These are phyloP conservation scores for Lordiphosa stackelbergi DNA, from an alignment of 1,140 invertebrate species.

Conservation along the genomic window DNA sequence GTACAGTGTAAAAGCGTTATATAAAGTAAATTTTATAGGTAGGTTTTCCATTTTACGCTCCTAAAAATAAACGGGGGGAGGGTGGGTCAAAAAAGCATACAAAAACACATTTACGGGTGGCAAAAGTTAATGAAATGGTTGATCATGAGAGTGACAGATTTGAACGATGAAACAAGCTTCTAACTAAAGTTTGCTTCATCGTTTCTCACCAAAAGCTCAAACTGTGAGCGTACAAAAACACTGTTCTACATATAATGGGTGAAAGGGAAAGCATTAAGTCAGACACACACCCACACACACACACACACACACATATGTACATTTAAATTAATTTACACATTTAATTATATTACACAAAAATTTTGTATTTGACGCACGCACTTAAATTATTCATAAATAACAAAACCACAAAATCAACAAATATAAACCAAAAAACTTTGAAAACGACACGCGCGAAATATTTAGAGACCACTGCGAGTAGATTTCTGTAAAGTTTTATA, in stretches of 20 bases:
- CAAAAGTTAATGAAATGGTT: no score
- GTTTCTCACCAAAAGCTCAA: no score
- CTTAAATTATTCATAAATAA: conserved; percentile 40
- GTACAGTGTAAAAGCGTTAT: conserved; percentile 71
- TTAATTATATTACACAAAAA: conserved; percentile 35
- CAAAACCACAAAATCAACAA: conserved; percentile 16
- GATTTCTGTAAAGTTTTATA: conserved; percentile 2
- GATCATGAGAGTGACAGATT: no score
- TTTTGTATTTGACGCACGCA: conserved; percentile 17
- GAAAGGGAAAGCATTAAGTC: no score
- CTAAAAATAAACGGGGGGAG: no score
- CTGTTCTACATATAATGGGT: no score
- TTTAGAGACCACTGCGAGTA: no score
- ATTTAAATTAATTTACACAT: conserved; percentile 25
- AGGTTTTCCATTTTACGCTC: background rate
- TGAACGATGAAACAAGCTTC: no score
- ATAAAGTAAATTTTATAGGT: conserved; percentile 5
- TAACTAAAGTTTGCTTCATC: no score
- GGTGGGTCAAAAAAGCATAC: no score
- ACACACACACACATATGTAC: conserved; percentile 29
- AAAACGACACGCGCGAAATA: conserved; percentile 7
- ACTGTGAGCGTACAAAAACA: background rate
- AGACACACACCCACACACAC: conserved; percentile 25
- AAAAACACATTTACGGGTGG: no score
- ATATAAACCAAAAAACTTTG: conserved; percentile 32